Evolutionary conservation across 2,797 vertebrate genomes (phyloP).

Genomic region (Melanogrammus aeglefinus): DNA sequence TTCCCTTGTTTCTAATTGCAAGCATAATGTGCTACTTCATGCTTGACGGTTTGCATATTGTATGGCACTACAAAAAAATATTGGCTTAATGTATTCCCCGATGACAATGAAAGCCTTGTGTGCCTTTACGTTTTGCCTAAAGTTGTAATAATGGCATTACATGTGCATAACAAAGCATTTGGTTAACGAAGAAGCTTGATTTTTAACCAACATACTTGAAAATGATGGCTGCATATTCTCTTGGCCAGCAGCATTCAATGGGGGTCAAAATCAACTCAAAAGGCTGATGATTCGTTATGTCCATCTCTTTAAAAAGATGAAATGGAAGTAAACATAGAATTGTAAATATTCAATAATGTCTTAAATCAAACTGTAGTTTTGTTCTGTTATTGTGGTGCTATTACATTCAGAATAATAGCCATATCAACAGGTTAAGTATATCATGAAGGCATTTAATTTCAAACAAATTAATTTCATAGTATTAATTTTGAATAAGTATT

Average conservation of each 20-base stretch:
- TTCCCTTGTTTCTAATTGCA: no score
- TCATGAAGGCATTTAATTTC: not conserved
- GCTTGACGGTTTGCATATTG: no score
- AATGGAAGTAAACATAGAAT: not conserved
- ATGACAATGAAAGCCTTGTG: not conserved
- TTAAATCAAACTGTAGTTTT: not conserved
- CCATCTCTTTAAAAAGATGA: not conserved
- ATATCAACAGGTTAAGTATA: not conserved
- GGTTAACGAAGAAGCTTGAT: not conserved
- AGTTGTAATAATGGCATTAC: not conserved
- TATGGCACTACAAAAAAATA: no score
- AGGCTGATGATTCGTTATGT: not conserved
- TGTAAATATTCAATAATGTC: not conserved
- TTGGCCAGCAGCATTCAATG: not conserved
- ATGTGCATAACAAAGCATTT: not conserved
- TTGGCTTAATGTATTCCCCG: not conserved
- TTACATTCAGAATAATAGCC: not conserved
- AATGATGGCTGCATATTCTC: not conserved
- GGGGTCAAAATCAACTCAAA: not conserved
- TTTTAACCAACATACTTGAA: not conserved
- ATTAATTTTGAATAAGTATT: not conserved
- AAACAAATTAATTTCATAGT: not conserved
- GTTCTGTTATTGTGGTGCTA: not conserved
- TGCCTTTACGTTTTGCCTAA: not conserved
- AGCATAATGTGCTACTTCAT: no score